Conservation (phyloP, 1,140 invertebrate species). For the Drosophila ambigua region DNA sequence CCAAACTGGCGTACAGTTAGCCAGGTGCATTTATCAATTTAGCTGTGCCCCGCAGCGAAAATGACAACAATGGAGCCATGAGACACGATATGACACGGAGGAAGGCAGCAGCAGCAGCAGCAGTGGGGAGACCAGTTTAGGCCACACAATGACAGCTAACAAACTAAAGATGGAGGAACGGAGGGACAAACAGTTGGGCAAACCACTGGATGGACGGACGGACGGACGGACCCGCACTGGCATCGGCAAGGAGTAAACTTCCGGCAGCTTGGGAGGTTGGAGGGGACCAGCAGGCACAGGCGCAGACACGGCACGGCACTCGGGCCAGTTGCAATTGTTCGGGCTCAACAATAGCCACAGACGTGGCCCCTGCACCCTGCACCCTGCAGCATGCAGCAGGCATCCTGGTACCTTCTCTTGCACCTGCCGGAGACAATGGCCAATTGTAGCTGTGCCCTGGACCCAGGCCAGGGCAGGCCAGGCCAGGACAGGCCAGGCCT, state of each 20-base stretch:
- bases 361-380: neutral
- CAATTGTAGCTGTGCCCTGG: constrained; percentile 39
- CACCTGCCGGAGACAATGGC: constrained; percentile 30
- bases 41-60: constrained; percentile 67
- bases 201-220: neutral
- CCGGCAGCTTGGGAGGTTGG: constrained; percentile 56
- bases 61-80: constrained; percentile 61
- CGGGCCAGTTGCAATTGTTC: constrained; percentile 64
- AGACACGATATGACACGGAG: constrained; percentile 69
- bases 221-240: neutral
- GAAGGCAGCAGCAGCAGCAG: constrained; percentile 7
- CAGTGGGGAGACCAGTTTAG: constrained; percentile 21
- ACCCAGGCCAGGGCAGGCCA: neutral
- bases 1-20: constrained; percentile 35
- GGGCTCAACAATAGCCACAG: constrained; percentile 42
- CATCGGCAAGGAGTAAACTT: constrained; percentile 33
- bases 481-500: no score
- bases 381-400: neutral
- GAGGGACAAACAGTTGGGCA: neutral
- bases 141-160: constrained; percentile 66
- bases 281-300: constrained; percentile 8
- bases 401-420: neutral
- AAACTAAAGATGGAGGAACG: constrained; percentile 59
- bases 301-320: constrained; percentile 10
- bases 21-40: constrained; percentile 79